Base-by-base conservation (phyloP, 1,140 invertebrate genomes). In the Leptinotarsa texana region DNA sequence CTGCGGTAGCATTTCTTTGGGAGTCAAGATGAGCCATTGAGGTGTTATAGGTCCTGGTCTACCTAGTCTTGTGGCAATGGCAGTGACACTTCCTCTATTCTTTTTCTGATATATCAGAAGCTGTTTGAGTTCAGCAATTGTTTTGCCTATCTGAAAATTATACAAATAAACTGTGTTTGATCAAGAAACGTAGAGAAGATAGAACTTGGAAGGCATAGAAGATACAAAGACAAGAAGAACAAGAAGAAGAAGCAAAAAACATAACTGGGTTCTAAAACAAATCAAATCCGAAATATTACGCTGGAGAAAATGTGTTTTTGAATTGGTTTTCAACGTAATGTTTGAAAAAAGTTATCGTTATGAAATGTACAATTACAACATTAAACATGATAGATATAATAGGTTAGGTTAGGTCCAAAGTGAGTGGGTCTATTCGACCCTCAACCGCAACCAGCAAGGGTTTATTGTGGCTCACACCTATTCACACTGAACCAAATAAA, bases 1-100 rank as follows among this genome's bases (percentile, higher is more conserved):
- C 84, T 91, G 90, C 69, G 95, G 94, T 83, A 95, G 89, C n/a
- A 77, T 21, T 27, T 74, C 92, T 76, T 92, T 92, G 67, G 93
- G 92, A 47, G 94, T 95, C 57, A 95, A 88, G 69, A 92, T 88
- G 24, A 96, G 86, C 94, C 95, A 97, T 76, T 95, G 93, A 80
- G 93, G 88, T 57, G 85, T 86, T 51, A 87, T 92, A 27, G 90
- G 88, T 5, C 90, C 88, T 3, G 91, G 90, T 78, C 90, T 87
- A 13, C 93, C 94, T 63, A 96, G 87, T 66, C 92, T 88, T 78
- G 92, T 91, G 3, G 94, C 94, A 76, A 96, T 94, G 68, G 90
- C 89, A 49, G 93, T 93, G 47, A 95, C 93, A 63, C 91, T 88
- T 3, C 92, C 92, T 72, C 92, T 88, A 75, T 89, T 84, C 84